Evolutionary conservation across 2,113 vertebrate species (phyloP).

Genomic region (Coptodon rendalli): DNA sequence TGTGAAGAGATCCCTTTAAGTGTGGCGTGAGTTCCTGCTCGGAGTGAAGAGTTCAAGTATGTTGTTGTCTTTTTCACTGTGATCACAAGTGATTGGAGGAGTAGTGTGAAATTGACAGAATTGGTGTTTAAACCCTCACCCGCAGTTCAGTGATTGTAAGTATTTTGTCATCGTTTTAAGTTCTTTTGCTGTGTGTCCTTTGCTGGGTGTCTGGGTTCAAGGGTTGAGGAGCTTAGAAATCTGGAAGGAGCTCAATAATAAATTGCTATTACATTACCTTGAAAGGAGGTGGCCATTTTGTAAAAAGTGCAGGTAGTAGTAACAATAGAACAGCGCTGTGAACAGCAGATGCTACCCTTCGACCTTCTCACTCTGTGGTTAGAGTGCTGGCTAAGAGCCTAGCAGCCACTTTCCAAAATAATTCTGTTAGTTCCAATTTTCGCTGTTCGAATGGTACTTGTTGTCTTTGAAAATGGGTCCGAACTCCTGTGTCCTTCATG

Average conservation of each 20-base stretch:
- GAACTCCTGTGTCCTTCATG: slow-evolving; percentile 47
- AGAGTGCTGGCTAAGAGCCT: slow-evolving; percentile 54
- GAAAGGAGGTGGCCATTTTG: not conserved
- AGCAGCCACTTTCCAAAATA: slow-evolving; percentile 63
- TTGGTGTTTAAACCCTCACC: not conserved
- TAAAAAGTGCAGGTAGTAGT: not conserved
- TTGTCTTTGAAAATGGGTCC: slow-evolving; percentile 44
- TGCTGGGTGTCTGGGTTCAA: not conserved
- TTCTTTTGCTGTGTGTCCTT: not conserved
- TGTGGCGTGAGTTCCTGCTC: not conserved
- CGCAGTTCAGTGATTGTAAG: not conserved
- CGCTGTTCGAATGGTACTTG: slow-evolving; percentile 24
- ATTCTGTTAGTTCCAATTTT: slow-evolving; percentile 57
- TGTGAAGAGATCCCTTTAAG: not conserved
- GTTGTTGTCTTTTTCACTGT: not conserved
- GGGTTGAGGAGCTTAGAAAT: not conserved
- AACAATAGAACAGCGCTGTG: not conserved
- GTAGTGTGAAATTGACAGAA: not conserved
- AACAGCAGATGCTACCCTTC: slow-evolving; percentile 13
- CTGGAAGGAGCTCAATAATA: not conserved
- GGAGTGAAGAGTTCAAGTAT: not conserved
- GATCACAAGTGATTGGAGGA: not conserved
- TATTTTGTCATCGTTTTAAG: not conserved
- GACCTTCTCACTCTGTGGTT: slow-evolving; percentile 15
- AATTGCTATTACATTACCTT: not conserved